Percentiles rank a stretch among this genome's conserved stretches.
phyloP scores from a whole-genome alignment of 2,797 vertebrate species.

The Melanotaenia boesemani region DNA sequence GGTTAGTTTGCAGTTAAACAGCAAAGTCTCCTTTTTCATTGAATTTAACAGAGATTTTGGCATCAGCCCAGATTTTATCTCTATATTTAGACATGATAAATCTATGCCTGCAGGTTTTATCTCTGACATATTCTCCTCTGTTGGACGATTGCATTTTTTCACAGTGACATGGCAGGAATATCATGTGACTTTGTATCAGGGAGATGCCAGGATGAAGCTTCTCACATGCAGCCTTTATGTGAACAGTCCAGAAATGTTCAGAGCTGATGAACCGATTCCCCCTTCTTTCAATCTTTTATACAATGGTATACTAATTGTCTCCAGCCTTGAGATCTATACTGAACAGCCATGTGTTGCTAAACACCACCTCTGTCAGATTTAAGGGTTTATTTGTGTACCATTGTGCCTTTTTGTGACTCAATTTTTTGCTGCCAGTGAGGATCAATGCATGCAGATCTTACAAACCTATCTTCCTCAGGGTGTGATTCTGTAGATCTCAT shows the following conservation, averaged over 20 bases:
- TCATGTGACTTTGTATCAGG: neutral
- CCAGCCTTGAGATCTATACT: neutral
- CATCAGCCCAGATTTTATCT: neutral
- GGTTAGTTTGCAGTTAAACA: neutral
- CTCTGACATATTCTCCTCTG: too few relatives aligned
- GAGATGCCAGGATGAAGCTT: neutral
- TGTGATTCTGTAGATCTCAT: slow-evolving; percentile 22
- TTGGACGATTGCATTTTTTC: neutral
- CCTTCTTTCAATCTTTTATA: neutral
- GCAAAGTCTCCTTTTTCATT: neutral
- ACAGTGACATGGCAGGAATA: neutral
- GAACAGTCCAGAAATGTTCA: neutral
- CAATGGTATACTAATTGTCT: slow-evolving; percentile 2
- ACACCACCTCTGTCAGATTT: neutral
- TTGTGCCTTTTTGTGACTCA: slow-evolving; percentile 14
- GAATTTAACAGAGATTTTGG: neutral
- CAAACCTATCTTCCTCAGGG: slow-evolving; percentile 34
- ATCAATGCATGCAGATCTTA: slow-evolving; percentile 51
- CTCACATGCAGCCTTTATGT: neutral
- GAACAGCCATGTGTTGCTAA: slow-evolving; percentile 6
- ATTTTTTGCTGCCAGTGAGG: slow-evolving; percentile 35
- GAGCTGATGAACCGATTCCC: neutral
- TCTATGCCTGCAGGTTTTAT: neutral
- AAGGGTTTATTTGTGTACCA: slow-evolving; percentile 3
- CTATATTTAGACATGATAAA: neutral